Base-by-base conservation (phyloP, 1,140 invertebrate genomes). In the Drosophila guanche region DNA sequence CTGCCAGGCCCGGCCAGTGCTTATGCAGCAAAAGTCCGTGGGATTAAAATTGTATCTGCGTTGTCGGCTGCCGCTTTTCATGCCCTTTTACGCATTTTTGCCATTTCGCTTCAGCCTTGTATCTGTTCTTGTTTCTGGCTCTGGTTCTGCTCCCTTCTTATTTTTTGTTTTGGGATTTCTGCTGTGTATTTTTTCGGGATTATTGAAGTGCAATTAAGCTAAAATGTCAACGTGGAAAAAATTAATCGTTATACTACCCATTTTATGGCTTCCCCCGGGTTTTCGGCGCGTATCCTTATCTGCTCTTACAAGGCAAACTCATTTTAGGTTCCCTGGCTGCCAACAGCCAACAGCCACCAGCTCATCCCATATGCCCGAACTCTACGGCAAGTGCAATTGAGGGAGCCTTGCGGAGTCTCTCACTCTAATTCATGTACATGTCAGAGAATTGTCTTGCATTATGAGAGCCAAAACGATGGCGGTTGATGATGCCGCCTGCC, bases 201-300 rank as follows among this genome's bases (percentile, higher is more conserved):
- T 90, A 90, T 90, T 90, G 86, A 90, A 90, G 86, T 90, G 86
- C 86, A 90, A 90, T 90, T 90, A 90, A 90, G 86, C 86, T 79
- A 90, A 90, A 88, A 88, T 88, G 83, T 88, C 83, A 88, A 88
- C 83, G 83, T 79, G 83, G 76, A 88, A 88, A 88, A 88, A 88
- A 88, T 88, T 88, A 88, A 88, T 88, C 83, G 83, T 88, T 88
- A 88, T 88, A 88, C 84, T 88, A 72, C 84, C 79, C 83, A 89
- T 88, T 88, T 88, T 88, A 88, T 88, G 83, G 83, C 66, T 74
- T 73, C 76, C 76, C 77, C 54, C 20, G 20, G 50, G 27, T 7
- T 23, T 63, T 57, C 10, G n/a, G 46, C 40, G 2, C 43, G 8
- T 41, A 52, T 46, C 57, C 65, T 83, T 75, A 68, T 74, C 76